Evolutionary conservation across 2,888 invertebrate genomes (phyloP), one percentile per base, ranked within the genome.

Genomic region (Nasonia oneida): DNA sequence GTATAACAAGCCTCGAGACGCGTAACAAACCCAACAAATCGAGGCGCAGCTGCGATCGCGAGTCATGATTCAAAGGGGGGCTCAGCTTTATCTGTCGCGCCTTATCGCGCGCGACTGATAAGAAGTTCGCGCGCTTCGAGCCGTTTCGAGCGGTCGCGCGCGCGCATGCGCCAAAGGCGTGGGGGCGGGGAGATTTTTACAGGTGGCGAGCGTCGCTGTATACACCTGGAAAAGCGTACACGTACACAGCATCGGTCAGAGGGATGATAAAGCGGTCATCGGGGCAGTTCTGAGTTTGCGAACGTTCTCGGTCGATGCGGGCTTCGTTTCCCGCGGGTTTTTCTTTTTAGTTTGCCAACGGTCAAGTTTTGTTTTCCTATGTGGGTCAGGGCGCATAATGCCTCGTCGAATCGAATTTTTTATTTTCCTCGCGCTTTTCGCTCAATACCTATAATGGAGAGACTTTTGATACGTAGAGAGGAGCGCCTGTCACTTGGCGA

Each of bases 41-140:
- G 53, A 74, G 77, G 80, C n/a, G 33, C n/a, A 33, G 61, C 29
- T 29, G 29, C 77, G 84, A 50, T 14, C 64, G 33, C 80, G 75
- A 77, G 70, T 85, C 78, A 79, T 79, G 85, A 85, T 74, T 73
- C 37, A 79, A 61, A 39, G 29, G 67, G 37, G 53, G 15, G 53
- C 77, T 77, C 64, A 14, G 53, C n/a, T 87, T 89, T 90, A 90
- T 91, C 90, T 83, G 88, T 85, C 88, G 86, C 88, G 87, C 70
- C 88, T 89, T 89, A 91, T 90, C 90, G 86, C 87, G 84, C 87
- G 78, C 88, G 87, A 86, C 89, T 86, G 91, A 91, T 91, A 91
- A 91, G 89, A 87, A 90, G 86, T 88, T 88, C 70, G 85, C 85
- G 87, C 83, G 84, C 18, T 61, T 80, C 83, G 86, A 79, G n/a